Percentiles rank a stretch among this genome's conserved stretches.
These are phyloP conservation scores for Schizaphis graminum DNA, from an alignment of 2,888 invertebrate species.

Conservation along the genomic window DNA sequence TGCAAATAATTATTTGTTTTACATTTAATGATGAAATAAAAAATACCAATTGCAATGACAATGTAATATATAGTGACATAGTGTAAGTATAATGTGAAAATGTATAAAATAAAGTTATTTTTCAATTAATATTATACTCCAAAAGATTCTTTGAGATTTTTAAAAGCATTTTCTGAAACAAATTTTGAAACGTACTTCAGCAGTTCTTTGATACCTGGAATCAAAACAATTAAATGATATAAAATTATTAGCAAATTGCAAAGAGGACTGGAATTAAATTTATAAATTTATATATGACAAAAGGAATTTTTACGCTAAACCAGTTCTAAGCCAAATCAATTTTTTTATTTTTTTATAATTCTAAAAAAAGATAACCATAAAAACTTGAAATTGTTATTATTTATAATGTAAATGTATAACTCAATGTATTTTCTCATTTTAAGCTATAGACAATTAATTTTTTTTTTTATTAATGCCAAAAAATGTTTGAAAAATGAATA, in stretches of 20 bases:
- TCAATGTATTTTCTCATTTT: no score
- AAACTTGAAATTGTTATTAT: no score
- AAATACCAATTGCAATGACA: not conserved
- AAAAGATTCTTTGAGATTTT: conserved; percentile 41
- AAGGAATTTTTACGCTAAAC: not conserved
- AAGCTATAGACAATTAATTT: no score
- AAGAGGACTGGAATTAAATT: not conserved
- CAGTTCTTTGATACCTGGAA: conserved; percentile 54
- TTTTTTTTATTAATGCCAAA: no score
- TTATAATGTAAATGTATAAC: no score
- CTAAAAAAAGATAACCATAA: no score
- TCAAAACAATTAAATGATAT: not conserved
- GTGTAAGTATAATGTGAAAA: not conserved
- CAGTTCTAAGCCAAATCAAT: no score
- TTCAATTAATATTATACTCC: conserved; percentile 33
- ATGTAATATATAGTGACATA: not conserved
- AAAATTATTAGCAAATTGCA: not conserved
- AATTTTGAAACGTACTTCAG: conserved; percentile 43
- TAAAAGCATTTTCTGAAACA: conserved; percentile 1
- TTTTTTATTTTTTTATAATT: no score
- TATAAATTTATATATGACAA: not conserved
- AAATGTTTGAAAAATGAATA: no score
- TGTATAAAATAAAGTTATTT: not conserved
- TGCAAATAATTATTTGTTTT: not conserved
- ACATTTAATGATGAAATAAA: not conserved